Base-by-base conservation (phyloP, 2,888 invertebrate species). In the Diploptera punctata region DNA sequence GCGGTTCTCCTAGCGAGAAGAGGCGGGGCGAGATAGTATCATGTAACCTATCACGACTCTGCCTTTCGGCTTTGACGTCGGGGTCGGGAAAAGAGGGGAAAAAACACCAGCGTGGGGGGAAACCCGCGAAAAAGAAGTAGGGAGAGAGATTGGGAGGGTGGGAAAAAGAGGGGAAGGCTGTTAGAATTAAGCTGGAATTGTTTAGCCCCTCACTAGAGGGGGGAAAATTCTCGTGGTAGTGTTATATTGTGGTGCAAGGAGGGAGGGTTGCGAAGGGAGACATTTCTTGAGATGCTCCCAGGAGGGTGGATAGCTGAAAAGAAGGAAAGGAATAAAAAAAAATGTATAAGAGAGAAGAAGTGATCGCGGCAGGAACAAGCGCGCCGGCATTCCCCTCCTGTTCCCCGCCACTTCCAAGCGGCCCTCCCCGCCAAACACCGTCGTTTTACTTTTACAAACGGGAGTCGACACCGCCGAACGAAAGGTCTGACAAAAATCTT, bases 11-110 rank as follows among this genome's bases (percentile, higher is more conserved):
- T 47, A 68, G 74, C 73, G 52, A 47, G 71, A 73, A 61, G 65
- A 68, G 77, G 77, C 76, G 76, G 77, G 76, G 77, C 76, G 74
- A 76, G 74, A 74, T 74, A 68, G 71, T 70, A 76, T 76, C 76
- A 75, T 75, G 75, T 76, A 76, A 76, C 77, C 76, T 76, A 77
- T 77, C 77, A 75, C 75, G 74, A 62, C 71, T 71, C 75, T 73
- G 73, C 74, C 74, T 76, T 74, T 74, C 70, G 72, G 70, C 70
- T 69, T 74, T 73, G 72, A 73, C 73, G 70, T 67, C 68, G 68
- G 67, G 65, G 65, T 65, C 65, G 70, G 60, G 69, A 70, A 72
- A 43, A 33, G 29, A 49, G 69, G 67, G 68, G 47, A 68, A 75
- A 75, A 75, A 74, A 72, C 68, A 44, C 68, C 26, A 33, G 65